Percentiles rank a stretch among this genome's conserved stretches.
phyloP scores from a whole-genome alignment of 2,888 invertebrate genomes.

The Pseudeuparius sepicola region DNA sequence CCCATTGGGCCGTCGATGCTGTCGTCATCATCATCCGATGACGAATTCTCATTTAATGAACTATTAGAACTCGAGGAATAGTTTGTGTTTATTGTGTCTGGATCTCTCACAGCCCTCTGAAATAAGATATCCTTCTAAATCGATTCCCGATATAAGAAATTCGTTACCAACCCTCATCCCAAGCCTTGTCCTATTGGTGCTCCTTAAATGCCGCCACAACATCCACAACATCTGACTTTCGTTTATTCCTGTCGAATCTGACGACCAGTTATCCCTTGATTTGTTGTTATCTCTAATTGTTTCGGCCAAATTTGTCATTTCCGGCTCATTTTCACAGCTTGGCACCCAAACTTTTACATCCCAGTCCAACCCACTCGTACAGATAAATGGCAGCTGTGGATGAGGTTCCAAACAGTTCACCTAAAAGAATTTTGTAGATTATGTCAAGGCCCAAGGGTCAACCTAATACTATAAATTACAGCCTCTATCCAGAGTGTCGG shows the following conservation, averaged over 20 bases:
- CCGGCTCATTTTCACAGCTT: constrained; percentile 47
- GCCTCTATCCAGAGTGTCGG: too few species aligned
- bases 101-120: too few species aligned
- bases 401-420: constrained; percentile 89
- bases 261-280: constrained; percentile 16
- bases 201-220: constrained; percentile 34
- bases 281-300: constrained; percentile 31
- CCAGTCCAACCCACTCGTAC: constrained; percentile 84
- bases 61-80: too few species aligned
- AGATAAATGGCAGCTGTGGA: constrained; percentile 76
- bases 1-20: constrained; percentile 25
- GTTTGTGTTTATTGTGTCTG: too few species aligned
- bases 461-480: too few species aligned
- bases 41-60: constrained; percentile 20
- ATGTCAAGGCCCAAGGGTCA: background rate
- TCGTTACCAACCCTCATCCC: too few species aligned
- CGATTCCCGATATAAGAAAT: too few species aligned
- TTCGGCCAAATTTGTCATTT: constrained; percentile 44
- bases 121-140: too few species aligned
- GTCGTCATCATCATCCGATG: constrained; percentile 24
- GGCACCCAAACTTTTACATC: constrained; percentile 93
- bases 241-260: constrained; percentile 26
- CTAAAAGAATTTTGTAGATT: constrained; percentile 38
- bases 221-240: constrained; percentile 37
- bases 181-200: too few species aligned